Conservation (phyloP, 1,140 invertebrate species). For the Plodia interpunctella region DNA sequence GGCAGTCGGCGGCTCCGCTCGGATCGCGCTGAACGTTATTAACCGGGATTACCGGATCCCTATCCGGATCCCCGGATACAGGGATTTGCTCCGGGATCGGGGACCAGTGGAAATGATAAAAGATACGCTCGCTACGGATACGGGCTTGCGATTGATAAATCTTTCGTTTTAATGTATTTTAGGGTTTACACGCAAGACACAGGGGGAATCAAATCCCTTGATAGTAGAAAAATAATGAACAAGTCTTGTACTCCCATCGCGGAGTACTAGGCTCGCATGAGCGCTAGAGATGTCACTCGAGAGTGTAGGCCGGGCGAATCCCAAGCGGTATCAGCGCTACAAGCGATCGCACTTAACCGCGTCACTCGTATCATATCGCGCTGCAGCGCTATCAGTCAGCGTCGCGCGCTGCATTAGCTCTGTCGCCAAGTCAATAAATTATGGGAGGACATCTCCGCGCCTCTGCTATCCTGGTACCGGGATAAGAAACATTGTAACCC, state of each 20-base stretch:
- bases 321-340: conserved; percentile 57
- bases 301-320: conserved; percentile 42
- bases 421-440: conserved; percentile 67
- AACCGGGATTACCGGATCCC: conserved; percentile 72
- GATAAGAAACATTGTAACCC: conserved; percentile 21
- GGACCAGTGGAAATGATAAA: conserved; percentile 65
- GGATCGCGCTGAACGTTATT: conserved; percentile 56
- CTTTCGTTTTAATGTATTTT: conserved; percentile 15
- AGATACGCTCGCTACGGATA: conserved; percentile 48
- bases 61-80: conserved; percentile 56
- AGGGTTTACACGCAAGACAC: conserved; percentile 9
- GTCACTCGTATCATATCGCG: conserved; percentile 60
- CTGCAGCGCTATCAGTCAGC: conserved; percentile 65
- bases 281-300: conserved; percentile 20
- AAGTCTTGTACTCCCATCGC: conserved; percentile 26
- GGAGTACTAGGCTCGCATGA: conserved; percentile 40
- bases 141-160: conserved; percentile 24
- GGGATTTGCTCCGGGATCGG: conserved; percentile 69
- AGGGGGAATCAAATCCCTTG: conserved; percentile 29
- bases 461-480: conserved; percentile 47
- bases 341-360: conserved; percentile 71
- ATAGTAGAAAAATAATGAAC: conserved; percentile 43
- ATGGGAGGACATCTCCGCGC: conserved; percentile 47
- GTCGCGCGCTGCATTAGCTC: conserved; percentile 66
- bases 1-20: conserved; percentile 28